phyloP scores from a whole-genome alignment of 2,888 invertebrate genomes.

The Ptychoptera albimana region DNA sequence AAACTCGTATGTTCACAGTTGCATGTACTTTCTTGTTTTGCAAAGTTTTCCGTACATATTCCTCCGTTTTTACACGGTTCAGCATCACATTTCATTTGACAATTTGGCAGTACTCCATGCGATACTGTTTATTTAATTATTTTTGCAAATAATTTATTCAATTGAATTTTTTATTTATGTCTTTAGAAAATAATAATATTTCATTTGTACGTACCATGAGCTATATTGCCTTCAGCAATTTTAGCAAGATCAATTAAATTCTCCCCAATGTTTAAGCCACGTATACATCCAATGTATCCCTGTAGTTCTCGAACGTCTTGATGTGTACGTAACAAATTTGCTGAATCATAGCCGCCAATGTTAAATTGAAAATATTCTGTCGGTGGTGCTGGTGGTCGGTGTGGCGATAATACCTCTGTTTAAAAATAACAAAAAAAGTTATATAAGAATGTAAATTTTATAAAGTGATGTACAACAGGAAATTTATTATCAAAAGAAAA shows the following conservation, averaged over 20 bases:
- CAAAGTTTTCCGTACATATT: conserved; percentile 76
- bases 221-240: conserved; percentile 49
- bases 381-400: conserved; percentile 76
- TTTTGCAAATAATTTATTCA: neutral
- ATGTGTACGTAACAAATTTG: conserved; percentile 46
- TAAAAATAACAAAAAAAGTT: neutral
- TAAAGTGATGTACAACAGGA: neutral
- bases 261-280: conserved; percentile 73
- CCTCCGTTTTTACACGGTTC: conserved; percentile 80
- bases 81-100: conserved; percentile 78
- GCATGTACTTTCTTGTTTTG: conserved; percentile 69
- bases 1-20: conserved; percentile 82
- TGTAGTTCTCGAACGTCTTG: conserved; percentile 36
- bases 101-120: conserved; percentile 60
- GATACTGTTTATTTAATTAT: conserved; percentile 28
- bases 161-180: neutral
- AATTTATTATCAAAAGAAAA: neutral
- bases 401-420: conserved; percentile 70
- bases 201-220: conserved; percentile 39
- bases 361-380: conserved; percentile 81
- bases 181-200: neutral
- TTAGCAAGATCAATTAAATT: conserved; percentile 62
- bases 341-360: conserved; percentile 69
- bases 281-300: conserved; percentile 74
- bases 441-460: neutral